A percentile compares a stretch with the other conserved stretches of the same genome.
Evolutionary conservation across 2,113 vertebrate genomes (phyloP).

Genomic region (Cryptotis parvus): DNA sequence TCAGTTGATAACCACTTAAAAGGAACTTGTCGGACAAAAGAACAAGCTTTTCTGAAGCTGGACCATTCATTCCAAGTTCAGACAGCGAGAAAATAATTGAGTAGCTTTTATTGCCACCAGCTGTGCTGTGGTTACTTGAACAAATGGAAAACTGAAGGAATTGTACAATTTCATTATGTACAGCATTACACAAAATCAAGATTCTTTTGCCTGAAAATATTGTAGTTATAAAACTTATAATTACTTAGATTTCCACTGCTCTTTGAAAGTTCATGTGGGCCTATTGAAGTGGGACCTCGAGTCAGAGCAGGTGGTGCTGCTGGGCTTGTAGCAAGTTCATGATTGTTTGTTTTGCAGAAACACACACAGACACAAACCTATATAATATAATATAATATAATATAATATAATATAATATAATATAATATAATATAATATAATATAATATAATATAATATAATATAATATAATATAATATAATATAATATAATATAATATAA

Average conservation of each 20-base stretch:
- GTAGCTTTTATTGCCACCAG: constrained; percentile 75
- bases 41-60: constrained; percentile 52
- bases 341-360: constrained; percentile 2
- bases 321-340: neutral
- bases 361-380: too few relatives aligned
- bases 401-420: too few relatives aligned
- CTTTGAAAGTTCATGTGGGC: neutral
- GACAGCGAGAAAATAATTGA: constrained; percentile 71
- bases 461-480: too few relatives aligned
- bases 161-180: constrained; percentile 69
- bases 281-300: neutral
- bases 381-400: too few relatives aligned
- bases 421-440: too few relatives aligned
- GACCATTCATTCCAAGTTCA: constrained; percentile 70
- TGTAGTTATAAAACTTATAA: constrained; percentile 30
- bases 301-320: constrained; percentile 20
- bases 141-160: constrained; percentile 70
- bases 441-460: too few relatives aligned
- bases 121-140: constrained; percentile 67
- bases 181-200: constrained; percentile 38
- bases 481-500: too few relatives aligned
- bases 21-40: constrained; percentile 65
- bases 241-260: constrained; percentile 15
- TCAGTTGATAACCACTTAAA: constrained; percentile 69
- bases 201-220: constrained; percentile 54